Conservation (phyloP, 2,888 invertebrate genomes). For the Pedicia rivosa region DNA sequence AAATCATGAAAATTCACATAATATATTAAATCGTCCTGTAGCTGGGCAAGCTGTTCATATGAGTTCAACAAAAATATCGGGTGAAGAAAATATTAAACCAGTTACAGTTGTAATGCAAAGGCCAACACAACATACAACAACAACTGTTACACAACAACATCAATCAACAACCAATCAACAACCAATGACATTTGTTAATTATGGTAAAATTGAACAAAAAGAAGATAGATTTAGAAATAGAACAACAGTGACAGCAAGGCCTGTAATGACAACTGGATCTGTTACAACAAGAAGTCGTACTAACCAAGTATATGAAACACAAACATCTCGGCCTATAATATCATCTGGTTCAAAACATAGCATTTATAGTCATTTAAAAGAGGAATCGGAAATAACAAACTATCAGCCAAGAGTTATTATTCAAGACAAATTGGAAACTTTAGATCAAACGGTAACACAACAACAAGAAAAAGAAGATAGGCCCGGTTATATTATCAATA, state of each 20-base stretch:
- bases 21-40: background rate
- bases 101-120: too few species aligned
- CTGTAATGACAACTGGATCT: background rate
- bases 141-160: background rate
- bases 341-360: constrained; percentile 8
- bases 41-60: background rate
- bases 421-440: too few species aligned
- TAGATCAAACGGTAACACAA: too few species aligned
- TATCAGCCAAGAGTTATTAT: constrained; percentile 23
- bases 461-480: too few species aligned
- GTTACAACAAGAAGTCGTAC: background rate
- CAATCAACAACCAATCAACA: background rate
- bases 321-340: background rate
- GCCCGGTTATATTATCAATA: too few species aligned
- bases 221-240: background rate
- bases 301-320: background rate
- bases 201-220: background rate
- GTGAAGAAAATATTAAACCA: too few species aligned
- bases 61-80: too few species aligned
- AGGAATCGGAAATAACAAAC: too few species aligned
- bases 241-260: background rate
- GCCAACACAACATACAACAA: too few species aligned
- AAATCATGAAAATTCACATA: background rate
- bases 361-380: constrained; percentile 21
- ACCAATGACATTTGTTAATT: background rate